Evolutionary conservation across 1,140 invertebrate species (phyloP).

Genomic region (Hylyphantes graminicola): DNA sequence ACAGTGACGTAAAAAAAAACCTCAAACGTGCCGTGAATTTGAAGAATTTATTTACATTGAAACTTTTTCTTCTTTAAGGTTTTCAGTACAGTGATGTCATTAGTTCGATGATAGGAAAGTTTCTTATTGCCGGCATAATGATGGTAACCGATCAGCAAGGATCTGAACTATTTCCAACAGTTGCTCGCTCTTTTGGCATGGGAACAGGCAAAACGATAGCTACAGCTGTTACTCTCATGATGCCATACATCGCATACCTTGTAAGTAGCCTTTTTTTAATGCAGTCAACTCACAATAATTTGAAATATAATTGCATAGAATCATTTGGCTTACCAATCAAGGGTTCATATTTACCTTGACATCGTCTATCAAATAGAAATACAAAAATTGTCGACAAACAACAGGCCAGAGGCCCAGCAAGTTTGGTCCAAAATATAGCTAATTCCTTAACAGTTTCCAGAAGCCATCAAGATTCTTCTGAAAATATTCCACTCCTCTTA

Average conservation of each 20-base stretch:
- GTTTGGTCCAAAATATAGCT: too few species aligned
- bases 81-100: conserved; percentile 63
- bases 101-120: conserved; percentile 69
- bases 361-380: too few species aligned
- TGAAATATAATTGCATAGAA: too few species aligned
- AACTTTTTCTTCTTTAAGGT: conserved; percentile 52
- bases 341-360: too few species aligned
- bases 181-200: conserved; percentile 74
- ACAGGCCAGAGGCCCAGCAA: too few species aligned
- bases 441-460: too few species aligned
- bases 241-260: conserved; percentile 78
- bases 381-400: too few species aligned
- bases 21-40: neutral
- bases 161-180: conserved; percentile 74
- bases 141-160: conserved; percentile 75
- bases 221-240: conserved; percentile 74
- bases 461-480: too few species aligned
- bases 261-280: conserved; percentile 65
- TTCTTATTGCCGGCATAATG: conserved; percentile 68
- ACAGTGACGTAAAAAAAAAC: neutral
- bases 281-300: neutral
- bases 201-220: conserved; percentile 76
- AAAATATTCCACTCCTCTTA: too few species aligned
- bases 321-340: too few species aligned
- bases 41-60: neutral